Evolutionary conservation across 2,888 invertebrate genomes (phyloP), one percentile per base, ranked within the genome.

Genomic region (Nomada hirtipes): DNA sequence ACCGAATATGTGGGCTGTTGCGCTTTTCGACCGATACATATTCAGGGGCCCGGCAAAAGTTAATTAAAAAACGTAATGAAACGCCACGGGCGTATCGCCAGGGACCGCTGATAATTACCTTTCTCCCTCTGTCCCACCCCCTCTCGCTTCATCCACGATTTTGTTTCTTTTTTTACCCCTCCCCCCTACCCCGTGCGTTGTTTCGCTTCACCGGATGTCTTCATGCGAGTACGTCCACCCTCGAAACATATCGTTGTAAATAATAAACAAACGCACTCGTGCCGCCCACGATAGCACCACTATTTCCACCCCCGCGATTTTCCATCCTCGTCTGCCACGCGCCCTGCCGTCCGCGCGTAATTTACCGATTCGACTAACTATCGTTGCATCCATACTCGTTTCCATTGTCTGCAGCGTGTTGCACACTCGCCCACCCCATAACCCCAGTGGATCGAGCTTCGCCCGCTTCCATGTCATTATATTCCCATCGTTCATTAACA

Each of bases 401-500:
- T 69, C 23, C 55, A 67, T 60, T 57, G 36, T 61, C 57, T 42
- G 23, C n/a, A 29, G 44, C 75, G 29, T 29, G 59, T 60, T 53
- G 44, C 71, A 29, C 44, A 18, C n/a, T 61, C 9, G 52, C 15
- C 60, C 13, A 10, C 26, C 10, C 0, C 13, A 61, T 26, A 7
- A 44, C 23, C 42, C 44, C 10, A 2, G 36, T 4, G 7, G n/a
- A 10, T 53, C n/a, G 53, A 9, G 18, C 26, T 1, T 36, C 29
- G 4, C 68, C 11, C 71, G 1, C 60, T 20, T 63, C 18, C 20
- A 13, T 65, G 69, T 79, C 79, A 76, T 86, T 82, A 85, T 83
- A 87, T 84, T 82, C 88, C 72, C 83, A 80, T 88, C 73, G 83
- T 79, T 82, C 82, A 88, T 87, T 87, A 88, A 82, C 84, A 79